Conservation (phyloP, 1,140 invertebrate species). For the Listronotus oregonensis region DNA sequence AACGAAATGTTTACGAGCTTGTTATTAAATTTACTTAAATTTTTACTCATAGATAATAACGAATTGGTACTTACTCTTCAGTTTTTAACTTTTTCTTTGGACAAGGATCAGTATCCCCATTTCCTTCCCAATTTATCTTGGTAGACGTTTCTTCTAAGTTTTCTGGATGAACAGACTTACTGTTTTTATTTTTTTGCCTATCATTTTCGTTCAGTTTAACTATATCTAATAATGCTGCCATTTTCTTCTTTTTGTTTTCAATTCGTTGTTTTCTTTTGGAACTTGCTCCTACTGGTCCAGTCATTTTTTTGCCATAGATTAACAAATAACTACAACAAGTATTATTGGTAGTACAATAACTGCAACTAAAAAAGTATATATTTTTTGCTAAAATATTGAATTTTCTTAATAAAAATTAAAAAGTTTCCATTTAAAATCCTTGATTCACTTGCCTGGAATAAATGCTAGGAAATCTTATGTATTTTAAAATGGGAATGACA, state of each 20-base stretch:
- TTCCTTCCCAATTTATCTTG: background rate
- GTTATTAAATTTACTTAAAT: too few species aligned
- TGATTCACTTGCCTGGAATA: too few species aligned
- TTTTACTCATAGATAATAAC: too few species aligned
- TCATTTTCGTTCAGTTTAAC: conserved; percentile 67
- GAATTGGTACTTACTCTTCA: conserved; percentile 30
- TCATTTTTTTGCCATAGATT: conserved; percentile 41
- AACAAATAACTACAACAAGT: conserved; percentile 31
- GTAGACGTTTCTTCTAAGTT: conserved; percentile 14
- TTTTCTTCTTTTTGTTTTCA: conserved; percentile 68
- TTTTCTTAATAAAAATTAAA: too few species aligned
- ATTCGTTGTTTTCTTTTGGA: conserved; percentile 54
- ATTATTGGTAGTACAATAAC: background rate
- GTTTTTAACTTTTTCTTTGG: conserved; percentile 46
- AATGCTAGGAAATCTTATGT: too few species aligned
- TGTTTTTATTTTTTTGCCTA: conserved; percentile 45
- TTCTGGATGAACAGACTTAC: conserved; percentile 12
- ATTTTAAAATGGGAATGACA: too few species aligned
- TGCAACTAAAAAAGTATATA: too few species aligned
- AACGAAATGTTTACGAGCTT: too few species aligned
- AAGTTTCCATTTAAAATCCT: too few species aligned
- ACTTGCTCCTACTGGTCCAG: conserved; percentile 56
- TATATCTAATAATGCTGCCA: conserved; percentile 65
- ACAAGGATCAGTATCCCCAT: conserved; percentile 47
- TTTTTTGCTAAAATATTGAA: too few species aligned